Percentiles rank a stretch among this genome's conserved stretches.
These are phyloP conservation scores for Cyaniris semiargus DNA, from an alignment of 2,888 invertebrate genomes.

Conservation along the genomic window DNA sequence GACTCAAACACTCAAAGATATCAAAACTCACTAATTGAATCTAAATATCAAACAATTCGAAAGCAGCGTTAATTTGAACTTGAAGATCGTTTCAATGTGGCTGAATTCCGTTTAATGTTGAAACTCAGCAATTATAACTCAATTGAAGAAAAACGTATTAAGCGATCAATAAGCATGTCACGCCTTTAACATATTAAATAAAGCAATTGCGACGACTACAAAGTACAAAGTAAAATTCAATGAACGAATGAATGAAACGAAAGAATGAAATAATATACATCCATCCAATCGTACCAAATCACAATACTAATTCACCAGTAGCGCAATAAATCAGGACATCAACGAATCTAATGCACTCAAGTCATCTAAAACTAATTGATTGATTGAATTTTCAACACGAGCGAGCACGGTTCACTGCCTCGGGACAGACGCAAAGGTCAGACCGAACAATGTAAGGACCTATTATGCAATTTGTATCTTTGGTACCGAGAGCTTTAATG, in stretches of 20 bases:
- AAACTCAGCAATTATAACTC: conserved; percentile 10
- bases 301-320: neutral
- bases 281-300: neutral
- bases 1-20: conserved; percentile 20
- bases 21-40: conserved; percentile 22
- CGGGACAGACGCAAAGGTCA: conserved; percentile 23
- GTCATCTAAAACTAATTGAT: conserved; percentile 25
- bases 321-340: neutral
- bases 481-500: conserved; percentile 7
- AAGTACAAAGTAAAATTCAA: neutral
- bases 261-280: neutral
- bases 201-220: neutral
- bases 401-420: neutral
- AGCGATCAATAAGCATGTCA: neutral
- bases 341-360: conserved; percentile 11
- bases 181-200: neutral
- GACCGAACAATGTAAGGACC: conserved; percentile 3
- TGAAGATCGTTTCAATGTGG: conserved; percentile 6
- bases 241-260: neutral
- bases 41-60: conserved; percentile 18
- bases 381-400: conserved; percentile 29
- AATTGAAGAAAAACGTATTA: neutral
- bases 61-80: conserved; percentile 15
- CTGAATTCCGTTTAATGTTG: neutral
- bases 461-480: conserved; percentile 6